Evolutionary conservation across 2,888 invertebrate species (phyloP).

Genomic region (Busseola fusca): DNA sequence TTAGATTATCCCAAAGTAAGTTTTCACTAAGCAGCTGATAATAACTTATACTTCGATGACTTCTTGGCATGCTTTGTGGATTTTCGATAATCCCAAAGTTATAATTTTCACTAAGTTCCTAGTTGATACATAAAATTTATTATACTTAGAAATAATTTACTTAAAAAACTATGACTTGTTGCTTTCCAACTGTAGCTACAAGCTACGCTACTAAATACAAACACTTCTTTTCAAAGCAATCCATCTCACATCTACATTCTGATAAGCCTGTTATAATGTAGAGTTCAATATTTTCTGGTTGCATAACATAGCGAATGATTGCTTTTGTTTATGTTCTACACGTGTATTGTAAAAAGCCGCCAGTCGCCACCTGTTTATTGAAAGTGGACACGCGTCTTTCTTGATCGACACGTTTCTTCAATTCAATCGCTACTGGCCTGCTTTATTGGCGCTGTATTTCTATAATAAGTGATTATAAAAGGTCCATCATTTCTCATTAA

Average conservation of each 20-base stretch:
- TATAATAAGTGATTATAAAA: not conserved
- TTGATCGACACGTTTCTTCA: constrained; percentile 12
- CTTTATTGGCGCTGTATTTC: not conserved
- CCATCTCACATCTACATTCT: constrained; percentile 11
- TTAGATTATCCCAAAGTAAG: not conserved
- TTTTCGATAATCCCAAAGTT: constrained; percentile 5
- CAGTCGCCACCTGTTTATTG: constrained; percentile 26
- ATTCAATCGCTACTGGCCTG: not conserved
- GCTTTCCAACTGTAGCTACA: not conserved
- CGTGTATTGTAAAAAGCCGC: constrained; percentile 43
- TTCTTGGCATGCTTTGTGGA: not conserved
- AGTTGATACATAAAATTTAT: not conserved
- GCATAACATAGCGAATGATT: constrained; percentile 41
- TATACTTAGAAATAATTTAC: not conserved
- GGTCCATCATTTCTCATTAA: not conserved
- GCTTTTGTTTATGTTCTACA: constrained; percentile 44
- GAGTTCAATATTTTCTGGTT: constrained; percentile 31
- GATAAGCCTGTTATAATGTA: constrained; percentile 5
- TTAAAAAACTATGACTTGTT: not conserved
- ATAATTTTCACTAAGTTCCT: not conserved
- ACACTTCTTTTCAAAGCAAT: constrained; percentile 13
- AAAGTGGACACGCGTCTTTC: constrained; percentile 34
- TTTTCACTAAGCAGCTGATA: not conserved
- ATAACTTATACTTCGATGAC: not conserved
- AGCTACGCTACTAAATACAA: not conserved